Conservation (phyloP, 2,797 vertebrate genomes). For the Ceyx erithaca region DNA sequence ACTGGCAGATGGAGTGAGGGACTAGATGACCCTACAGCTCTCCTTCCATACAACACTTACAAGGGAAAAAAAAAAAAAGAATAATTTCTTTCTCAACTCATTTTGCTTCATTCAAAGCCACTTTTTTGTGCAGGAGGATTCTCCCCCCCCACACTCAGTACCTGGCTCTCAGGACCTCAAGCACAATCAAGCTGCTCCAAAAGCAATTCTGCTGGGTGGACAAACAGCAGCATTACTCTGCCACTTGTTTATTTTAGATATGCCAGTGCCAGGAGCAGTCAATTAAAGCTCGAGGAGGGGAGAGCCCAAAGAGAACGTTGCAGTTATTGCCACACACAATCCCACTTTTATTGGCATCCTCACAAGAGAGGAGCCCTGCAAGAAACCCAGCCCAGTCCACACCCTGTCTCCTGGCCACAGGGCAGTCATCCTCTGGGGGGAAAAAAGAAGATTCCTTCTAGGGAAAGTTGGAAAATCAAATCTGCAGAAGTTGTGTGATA, state of each 20-base stretch:
- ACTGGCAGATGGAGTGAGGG: neutral
- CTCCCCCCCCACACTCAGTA: fast-evolving
- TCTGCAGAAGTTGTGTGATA: neutral
- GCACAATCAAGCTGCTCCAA: neutral
- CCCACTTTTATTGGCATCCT: neutral
- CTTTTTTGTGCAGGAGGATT: neutral
- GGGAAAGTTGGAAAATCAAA: neutral
- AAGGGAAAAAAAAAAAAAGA: neutral
- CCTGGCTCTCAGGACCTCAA: fast-evolving
- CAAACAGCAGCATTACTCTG: neutral
- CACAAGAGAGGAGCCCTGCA: neutral
- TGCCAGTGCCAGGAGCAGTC: neutral
- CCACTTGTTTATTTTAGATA: conserved; percentile 28
- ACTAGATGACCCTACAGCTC: neutral
- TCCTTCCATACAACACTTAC: neutral
- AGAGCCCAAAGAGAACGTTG: fast-evolving
- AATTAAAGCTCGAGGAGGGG: neutral
- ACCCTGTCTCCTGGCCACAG: fast-evolving
- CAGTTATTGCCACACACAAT: neutral
- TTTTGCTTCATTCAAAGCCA: neutral
- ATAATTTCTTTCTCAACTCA: neutral
- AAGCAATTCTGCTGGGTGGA: neutral
- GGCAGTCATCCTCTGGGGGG: neutral
- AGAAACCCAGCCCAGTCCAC: neutral
- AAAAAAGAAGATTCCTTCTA: neutral